phyloP scores from a whole-genome alignment of 2,113 vertebrate species.

The Hylia prasina region DNA sequence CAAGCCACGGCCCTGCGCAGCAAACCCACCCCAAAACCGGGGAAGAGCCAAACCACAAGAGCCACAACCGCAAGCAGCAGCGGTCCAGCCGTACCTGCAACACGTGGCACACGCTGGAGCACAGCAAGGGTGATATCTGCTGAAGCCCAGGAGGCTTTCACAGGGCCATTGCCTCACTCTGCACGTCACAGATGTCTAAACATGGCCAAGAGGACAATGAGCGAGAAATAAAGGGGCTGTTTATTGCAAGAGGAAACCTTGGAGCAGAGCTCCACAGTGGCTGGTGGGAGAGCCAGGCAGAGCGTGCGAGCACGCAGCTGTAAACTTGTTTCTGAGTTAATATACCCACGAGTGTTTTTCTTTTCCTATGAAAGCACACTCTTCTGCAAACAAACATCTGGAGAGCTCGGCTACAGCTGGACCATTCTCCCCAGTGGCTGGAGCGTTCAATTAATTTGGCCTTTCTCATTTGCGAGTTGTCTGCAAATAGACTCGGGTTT shows the following conservation, averaged over 20 bases:
- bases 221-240: background rate
- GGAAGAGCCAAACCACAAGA: background rate
- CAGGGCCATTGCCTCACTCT: background rate
- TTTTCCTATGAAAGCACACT: background rate
- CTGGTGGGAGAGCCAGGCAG: slow-evolving; percentile 1
- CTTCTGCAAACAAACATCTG: slow-evolving; percentile 57
- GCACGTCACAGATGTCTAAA: slow-evolving; percentile 30
- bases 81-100: background rate
- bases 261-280: background rate
- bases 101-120: background rate
- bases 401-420: slow-evolving; percentile 52
- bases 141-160: background rate
- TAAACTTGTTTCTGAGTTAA: slow-evolving; percentile 42
- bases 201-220: background rate
- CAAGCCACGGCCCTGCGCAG: accelerated
- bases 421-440: slow-evolving; percentile 11
- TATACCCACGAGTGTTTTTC: slow-evolving; percentile 47
- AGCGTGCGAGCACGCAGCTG: background rate
- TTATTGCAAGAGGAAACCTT: background rate
- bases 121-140: background rate
- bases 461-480: background rate
- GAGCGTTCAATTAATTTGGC: slow-evolving; percentile 29
- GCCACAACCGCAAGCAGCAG: background rate
- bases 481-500: slow-evolving; percentile 1
- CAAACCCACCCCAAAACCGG: background rate